A percentile compares a stretch with the other conserved stretches of the same genome.
phyloP scores from a whole-genome alignment of 2,888 invertebrate genomes.

The Prionchulus punctatus region DNA sequence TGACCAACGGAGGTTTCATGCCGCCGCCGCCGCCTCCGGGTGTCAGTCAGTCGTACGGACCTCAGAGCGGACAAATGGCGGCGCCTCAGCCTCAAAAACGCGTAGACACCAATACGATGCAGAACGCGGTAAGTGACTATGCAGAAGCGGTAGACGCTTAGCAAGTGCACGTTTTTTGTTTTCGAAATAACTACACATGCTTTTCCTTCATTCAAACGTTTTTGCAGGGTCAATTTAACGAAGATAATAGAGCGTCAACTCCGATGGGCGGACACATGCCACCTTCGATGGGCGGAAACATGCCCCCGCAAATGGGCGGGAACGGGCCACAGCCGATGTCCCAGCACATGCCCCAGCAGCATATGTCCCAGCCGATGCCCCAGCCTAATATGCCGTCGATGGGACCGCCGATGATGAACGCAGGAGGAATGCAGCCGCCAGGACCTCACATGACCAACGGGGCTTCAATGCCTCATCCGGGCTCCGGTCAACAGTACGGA shows the following conservation, averaged over 20 bases:
- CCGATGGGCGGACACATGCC: background rate
- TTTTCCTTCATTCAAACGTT: no score
- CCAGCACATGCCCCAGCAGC: background rate
- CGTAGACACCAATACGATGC: constrained; percentile 28
- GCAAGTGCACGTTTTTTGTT: no score
- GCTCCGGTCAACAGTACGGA: background rate
- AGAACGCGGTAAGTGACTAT: constrained; percentile 20
- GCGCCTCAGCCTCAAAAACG: constrained; percentile 14
- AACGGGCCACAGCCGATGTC: background rate
- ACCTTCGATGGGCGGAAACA: background rate
- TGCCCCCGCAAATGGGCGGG: background rate
- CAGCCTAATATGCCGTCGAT: background rate
- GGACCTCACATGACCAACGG: background rate
- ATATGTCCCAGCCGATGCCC: background rate
- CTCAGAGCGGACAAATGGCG: background rate
- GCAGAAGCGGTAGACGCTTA: background rate
- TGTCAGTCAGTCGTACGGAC: background rate
- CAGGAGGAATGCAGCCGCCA: background rate
- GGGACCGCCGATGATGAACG: background rate
- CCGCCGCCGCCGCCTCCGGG: background rate
- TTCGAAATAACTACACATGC: no score
- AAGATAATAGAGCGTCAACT: no score
- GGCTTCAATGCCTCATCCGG: no score
- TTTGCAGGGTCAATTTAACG: no score
- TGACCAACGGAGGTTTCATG: background rate